These are phyloP conservation scores for Enchytraeus crypticus DNA, from an alignment of 2,888 invertebrate species.

Conservation along the genomic window DNA sequence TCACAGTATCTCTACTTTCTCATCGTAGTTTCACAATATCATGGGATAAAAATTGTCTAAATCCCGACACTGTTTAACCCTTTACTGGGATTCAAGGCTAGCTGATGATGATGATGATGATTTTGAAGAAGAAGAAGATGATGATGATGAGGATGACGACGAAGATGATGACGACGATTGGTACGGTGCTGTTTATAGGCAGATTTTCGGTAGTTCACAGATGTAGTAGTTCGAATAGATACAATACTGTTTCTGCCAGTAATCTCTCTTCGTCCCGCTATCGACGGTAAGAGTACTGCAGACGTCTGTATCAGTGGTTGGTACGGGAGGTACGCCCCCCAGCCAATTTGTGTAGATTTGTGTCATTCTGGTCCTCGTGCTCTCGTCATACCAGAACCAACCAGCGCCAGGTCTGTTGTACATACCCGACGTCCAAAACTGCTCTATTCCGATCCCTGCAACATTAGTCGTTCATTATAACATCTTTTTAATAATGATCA, in stretches of 20 bases:
- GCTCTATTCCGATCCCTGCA: background rate
- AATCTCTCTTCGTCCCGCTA: background rate
- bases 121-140: too few relatives aligned
- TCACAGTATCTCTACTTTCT: too few relatives aligned
- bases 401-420: background rate
- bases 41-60: too few relatives aligned
- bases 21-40: too few relatives aligned
- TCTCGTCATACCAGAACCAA: conserved; percentile 17
- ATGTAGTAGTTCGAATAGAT: conserved; percentile 8
- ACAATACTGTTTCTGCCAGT: conserved; percentile 6
- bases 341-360: conserved; percentile 14
- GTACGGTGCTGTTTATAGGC: too few relatives aligned
- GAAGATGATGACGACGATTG: too few relatives aligned
- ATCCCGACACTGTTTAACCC: too few relatives aligned
- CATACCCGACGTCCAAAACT: conserved; percentile 15
- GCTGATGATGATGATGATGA: too few relatives aligned
- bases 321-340: conserved; percentile 5
- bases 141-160: too few relatives aligned
- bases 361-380: background rate
- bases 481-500: too few relatives aligned
- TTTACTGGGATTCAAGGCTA: too few relatives aligned
- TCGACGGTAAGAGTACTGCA: conserved; percentile 6
- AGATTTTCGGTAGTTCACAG: conserved; percentile 9
- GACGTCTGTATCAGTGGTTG: background rate
- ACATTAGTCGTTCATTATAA: too few relatives aligned